Evolutionary conservation across 2,888 invertebrate genomes (phyloP).

Genomic region (Epinotia brunnichana): DNA sequence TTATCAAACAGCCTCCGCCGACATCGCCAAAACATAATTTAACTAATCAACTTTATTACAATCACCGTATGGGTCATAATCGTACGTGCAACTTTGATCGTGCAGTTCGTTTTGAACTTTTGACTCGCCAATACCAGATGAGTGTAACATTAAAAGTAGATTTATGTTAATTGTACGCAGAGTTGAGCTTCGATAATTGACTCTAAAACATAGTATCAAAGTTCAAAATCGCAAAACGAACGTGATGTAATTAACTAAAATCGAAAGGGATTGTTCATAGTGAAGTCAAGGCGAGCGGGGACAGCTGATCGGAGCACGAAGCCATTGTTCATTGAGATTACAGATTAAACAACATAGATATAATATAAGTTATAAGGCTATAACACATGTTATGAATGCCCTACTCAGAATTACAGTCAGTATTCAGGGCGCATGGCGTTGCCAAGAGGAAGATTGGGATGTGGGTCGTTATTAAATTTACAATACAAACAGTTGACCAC

Average conservation of each 20-base stretch:
- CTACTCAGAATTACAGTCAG: background rate
- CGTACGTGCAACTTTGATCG: background rate
- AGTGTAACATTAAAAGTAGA: background rate
- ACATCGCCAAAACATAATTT: background rate
- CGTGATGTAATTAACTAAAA: background rate
- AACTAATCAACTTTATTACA: background rate
- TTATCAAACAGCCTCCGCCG: slow-evolving; percentile 20
- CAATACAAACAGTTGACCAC: background rate
- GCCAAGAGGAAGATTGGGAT: slow-evolving; percentile 1
- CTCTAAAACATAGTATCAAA: background rate
- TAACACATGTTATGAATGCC: slow-evolving; percentile 13
- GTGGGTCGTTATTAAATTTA: background rate
- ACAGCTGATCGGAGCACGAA: slow-evolving; percentile 26
- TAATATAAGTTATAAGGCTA: slow-evolving; percentile 12
- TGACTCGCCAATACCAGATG: background rate
- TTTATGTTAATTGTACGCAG: background rate
- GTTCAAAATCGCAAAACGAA: background rate
- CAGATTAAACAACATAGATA: slow-evolving; percentile 15
- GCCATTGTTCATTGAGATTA: slow-evolving; percentile 22
- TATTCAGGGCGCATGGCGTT: background rate
- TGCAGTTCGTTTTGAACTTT: background rate
- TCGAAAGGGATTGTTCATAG: slow-evolving; percentile 22
- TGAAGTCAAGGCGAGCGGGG: slow-evolving; percentile 23
- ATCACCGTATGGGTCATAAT: background rate
- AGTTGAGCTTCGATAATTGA: background rate